These are phyloP conservation scores for Caenorhabditis sp. DNA, from an alignment of 2,888 invertebrate genomes.

Conservation along the genomic window DNA sequence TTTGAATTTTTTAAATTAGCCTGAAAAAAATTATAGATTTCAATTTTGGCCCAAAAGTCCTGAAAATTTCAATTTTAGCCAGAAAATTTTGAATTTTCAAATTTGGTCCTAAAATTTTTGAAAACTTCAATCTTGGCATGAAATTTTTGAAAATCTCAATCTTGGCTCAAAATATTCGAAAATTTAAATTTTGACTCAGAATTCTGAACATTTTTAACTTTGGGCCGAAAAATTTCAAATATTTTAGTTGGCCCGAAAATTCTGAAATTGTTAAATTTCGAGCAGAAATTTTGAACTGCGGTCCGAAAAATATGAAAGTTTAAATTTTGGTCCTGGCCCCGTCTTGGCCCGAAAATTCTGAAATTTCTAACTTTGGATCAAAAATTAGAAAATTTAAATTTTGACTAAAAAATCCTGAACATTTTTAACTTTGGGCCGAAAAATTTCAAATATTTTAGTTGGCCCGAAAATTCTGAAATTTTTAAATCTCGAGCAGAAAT, in stretches of 20 bases:
- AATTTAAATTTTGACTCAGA: neutral
- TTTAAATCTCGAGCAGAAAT: too few species aligned
- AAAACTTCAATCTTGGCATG: neutral
- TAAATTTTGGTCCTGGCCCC: too few species aligned
- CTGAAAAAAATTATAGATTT: neutral
- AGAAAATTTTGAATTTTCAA: neutral
- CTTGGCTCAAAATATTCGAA: neutral
- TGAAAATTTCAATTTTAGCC: neutral
- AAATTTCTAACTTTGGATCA: neutral
- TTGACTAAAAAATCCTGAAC: neutral
- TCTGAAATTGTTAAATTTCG: too few species aligned
- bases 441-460: neutral
- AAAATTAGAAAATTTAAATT: neutral
- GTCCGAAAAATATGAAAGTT: too few species aligned
- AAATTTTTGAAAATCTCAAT: neutral
- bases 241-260: neutral
- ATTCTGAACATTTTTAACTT: neutral
- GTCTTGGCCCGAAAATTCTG: neutral
- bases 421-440: neutral
- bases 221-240: neutral
- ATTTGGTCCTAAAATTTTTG: neutral
- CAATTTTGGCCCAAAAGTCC: neutral
- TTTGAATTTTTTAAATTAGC: neutral
- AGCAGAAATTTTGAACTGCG: too few species aligned
- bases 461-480: neutral